These are phyloP conservation scores for Nemoura dubitans DNA, from an alignment of 2,888 invertebrate species.

Conservation along the genomic window DNA sequence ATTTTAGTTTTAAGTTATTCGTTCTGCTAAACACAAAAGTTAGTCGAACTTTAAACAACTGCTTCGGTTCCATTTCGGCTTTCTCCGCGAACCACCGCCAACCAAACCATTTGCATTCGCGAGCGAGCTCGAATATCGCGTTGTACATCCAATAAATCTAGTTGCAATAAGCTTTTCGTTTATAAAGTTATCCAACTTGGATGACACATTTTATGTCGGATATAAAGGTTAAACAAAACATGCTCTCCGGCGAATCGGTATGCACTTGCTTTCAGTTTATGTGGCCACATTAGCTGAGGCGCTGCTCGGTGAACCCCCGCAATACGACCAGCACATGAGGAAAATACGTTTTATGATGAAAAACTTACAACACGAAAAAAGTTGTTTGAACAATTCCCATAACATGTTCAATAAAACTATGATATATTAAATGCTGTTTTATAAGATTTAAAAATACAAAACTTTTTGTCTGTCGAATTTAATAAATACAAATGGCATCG, in stretches of 20 bases:
- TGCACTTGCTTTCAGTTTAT: neutral
- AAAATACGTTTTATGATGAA: neutral
- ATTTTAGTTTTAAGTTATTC: conserved; percentile 37
- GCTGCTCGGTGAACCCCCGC: neutral
- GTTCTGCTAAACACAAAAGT: conserved; percentile 31
- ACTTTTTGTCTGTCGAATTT: too few species aligned
- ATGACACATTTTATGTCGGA: neutral
- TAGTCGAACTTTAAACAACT: conserved; percentile 25
- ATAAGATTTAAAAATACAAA: too few species aligned
- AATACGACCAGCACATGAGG: neutral
- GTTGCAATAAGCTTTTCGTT: conserved; percentile 15
- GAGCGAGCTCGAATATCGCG: neutral
- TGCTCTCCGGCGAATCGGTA: neutral
- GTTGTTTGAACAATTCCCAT: neutral
- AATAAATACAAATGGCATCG: too few species aligned
- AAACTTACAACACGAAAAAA: neutral
- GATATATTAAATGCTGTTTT: neutral
- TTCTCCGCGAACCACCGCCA: neutral
- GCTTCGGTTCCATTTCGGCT: neutral
- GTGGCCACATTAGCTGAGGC: neutral
- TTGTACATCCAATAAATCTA: conserved; percentile 10
- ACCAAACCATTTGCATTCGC: neutral
- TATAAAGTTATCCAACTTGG: neutral
- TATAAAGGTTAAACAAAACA: conserved; percentile 12
- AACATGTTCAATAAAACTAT: neutral